Percentiles rank a stretch among this genome's conserved stretches.
These are phyloP conservation scores for Eufriesea mexicana DNA, from an alignment of 1,140 invertebrate genomes.

Conservation along the genomic window DNA sequence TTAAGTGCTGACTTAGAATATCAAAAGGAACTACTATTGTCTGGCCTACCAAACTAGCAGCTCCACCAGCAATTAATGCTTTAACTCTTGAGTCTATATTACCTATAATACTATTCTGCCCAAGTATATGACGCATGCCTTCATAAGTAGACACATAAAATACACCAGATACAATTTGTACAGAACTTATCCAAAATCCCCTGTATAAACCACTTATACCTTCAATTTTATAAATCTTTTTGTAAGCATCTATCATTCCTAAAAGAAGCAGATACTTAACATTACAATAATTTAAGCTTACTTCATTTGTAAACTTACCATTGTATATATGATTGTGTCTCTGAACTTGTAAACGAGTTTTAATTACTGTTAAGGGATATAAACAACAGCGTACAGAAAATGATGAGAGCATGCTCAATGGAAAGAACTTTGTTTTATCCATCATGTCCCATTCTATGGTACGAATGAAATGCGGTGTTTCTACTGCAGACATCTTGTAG, in stretches of 20 bases:
- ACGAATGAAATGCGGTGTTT: slow-evolving; percentile 86
- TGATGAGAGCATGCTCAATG: slow-evolving; percentile 93
- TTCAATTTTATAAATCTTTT: slow-evolving; percentile 94
- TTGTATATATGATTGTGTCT: slow-evolving; percentile 92
- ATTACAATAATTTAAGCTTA: not conserved
- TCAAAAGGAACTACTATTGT: slow-evolving; percentile 98
- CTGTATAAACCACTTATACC: slow-evolving; percentile 94
- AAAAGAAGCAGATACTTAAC: slow-evolving; percentile 59
- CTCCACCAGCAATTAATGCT: slow-evolving; percentile 91
- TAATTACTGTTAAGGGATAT: slow-evolving; percentile 98
- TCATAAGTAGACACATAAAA: slow-evolving; percentile 98
- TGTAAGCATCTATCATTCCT: slow-evolving; percentile 95
- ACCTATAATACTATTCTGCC: slow-evolving; percentile 81
- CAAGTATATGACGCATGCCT: slow-evolving; percentile 91
- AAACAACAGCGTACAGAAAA: slow-evolving; percentile 94
- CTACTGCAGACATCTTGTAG: slow-evolving; percentile 80
- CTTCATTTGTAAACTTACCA: slow-evolving; percentile 79
- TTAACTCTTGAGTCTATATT: slow-evolving; percentile 85
- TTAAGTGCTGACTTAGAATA: slow-evolving; percentile 97
- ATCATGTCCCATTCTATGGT: slow-evolving; percentile 99
- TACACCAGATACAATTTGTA: slow-evolving; percentile 93
- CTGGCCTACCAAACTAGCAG: slow-evolving; percentile 96
- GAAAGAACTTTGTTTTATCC: slow-evolving; percentile 96
- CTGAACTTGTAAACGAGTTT: slow-evolving; percentile 96
- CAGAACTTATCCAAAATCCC: slow-evolving; percentile 97